Evolutionary conservation across 2,113 vertebrate genomes (phyloP), one percentile per base, ranked within the genome.

Genomic region (Bostrychus sinensis): DNA sequence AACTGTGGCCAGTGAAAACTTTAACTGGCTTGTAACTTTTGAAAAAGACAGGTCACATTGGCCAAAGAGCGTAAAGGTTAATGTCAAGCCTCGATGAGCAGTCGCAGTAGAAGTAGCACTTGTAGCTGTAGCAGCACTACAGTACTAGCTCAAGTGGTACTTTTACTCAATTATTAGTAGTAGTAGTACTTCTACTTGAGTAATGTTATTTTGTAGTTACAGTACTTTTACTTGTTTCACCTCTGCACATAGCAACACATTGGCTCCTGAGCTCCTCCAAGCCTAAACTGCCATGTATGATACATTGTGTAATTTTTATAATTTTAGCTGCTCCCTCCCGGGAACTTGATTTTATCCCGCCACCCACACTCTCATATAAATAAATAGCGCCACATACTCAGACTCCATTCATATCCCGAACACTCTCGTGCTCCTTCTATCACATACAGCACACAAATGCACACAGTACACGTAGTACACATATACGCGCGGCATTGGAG

Each of bases 261-360:
- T 58, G 34, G 0, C 51, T 66, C 6, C 37, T 62, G 12, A 66
- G 62, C 37, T 56, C 42, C 23, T 5, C 3, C 7, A 6, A 11
- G 50, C 10, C 36, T 23, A 30, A 56, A 8, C 45, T 68, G 60
- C 76, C 80, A 79, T 74, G 72, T 72, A 59, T 75, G 76, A 72
- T 75, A 60, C 39, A 74, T 79, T 74, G 67, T 75, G 54, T 78
- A 56, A 63, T 76, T 77, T 68, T 75, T 69, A 75, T 68, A 50
- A 79, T 86, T 87, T 75, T 75, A 75, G 70, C 70, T 72, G 48
- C 82, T 76, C 43, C 77, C 74, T 82, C 74, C 72, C n/a, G 55
- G 73, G 77, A 83, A 75, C 69, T 71, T 76, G 66, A 66, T 82
- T 80, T 76, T 67, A 72, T 77, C 42, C 57, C 45, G 62, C 45